phyloP scores from a whole-genome alignment of 2,113 vertebrate species.

The Pomatorhinus ruficollis region DNA sequence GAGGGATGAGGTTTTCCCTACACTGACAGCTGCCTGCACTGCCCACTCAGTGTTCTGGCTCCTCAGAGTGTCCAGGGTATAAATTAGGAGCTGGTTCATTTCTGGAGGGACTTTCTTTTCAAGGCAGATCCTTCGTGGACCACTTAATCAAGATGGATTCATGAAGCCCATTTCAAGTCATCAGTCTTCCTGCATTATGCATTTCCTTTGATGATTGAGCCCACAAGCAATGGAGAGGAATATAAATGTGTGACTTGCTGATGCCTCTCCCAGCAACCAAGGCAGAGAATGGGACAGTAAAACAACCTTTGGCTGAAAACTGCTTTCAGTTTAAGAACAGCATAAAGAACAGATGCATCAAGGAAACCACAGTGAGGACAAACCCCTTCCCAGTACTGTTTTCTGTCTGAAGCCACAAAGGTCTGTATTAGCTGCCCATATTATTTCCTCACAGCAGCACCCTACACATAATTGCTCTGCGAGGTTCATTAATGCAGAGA shows the following conservation, averaged over 20 bases:
- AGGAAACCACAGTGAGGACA: not conserved
- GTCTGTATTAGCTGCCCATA: not conserved
- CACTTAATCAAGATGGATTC: slow-evolving; percentile 57
- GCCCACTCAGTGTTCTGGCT: not conserved
- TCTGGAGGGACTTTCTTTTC: slow-evolving; percentile 5
- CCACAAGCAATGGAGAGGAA: slow-evolving; percentile 17
- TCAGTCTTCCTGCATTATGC: slow-evolving; percentile 52
- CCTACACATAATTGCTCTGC: not conserved
- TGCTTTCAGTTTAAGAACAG: not conserved
- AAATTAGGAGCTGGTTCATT: not conserved
- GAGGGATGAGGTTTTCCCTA: not conserved
- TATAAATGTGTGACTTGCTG: slow-evolving; percentile 47
- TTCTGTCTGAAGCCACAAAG: not conserved
- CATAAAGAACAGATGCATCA: not conserved
- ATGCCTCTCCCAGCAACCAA: slow-evolving; percentile 4
- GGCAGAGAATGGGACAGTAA: not conserved
- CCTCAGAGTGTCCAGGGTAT: not conserved
- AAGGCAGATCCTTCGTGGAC: not conserved
- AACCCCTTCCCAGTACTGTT: not conserved
- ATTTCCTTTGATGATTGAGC: slow-evolving; percentile 40
- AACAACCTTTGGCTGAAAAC: slow-evolving; percentile 30
- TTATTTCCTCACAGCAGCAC: slow-evolving; percentile 18
- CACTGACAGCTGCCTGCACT: not conserved
- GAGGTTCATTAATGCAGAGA: not conserved
- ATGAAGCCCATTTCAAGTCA: slow-evolving; percentile 34